Evolutionary conservation across 2,888 invertebrate genomes (phyloP), one percentile per base, ranked within the genome.

Genomic region (Lingula anatina): DNA sequence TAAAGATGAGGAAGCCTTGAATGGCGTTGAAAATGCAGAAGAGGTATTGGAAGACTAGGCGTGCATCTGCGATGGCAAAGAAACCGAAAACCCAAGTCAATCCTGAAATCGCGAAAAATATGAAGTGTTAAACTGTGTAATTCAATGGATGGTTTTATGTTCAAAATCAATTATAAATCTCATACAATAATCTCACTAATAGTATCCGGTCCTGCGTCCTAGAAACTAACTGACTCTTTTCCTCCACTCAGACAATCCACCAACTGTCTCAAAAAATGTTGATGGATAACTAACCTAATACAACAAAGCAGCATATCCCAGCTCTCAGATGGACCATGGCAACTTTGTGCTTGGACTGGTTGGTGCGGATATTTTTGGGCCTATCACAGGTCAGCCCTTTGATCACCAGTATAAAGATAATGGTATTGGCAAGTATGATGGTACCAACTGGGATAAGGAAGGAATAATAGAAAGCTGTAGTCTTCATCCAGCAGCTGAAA

Each of bases 291-390:
- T 54, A 47, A 71, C 72, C 76, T 20, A 77, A 57, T 3, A 76
- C 50, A 28, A 74, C 57, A 55, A 73, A 73, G 42, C 71, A 68
- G 28, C 71, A 68, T 21, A 75, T 56, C 9, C 71, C 72, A 12
- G 73, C 73, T 40, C 68, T 64, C 3, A 76, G 57, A 47, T 73
- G 73, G 3, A 66, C 67, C 50, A 65, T 57, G 20, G 68, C 63
- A 44, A 68, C 57, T 38, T 63, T 61, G 28, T 62, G 56, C 43
- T 66, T 64, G 54, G 81, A 79, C 40, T 81, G 80, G 55, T 82
- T 80, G 47, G 64, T 70, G 0, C 82, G 78, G 2, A 83, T 79
- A 0, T 67, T 67, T 46, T 62, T 59, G 15, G 66, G 64, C 40
- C 69, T 51, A 23, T 63, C 57, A n/a, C n/a, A n/a, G 38, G 61